Base-by-base conservation (phyloP, 2,888 invertebrate species). In the Diaprepes abbreviatus region DNA sequence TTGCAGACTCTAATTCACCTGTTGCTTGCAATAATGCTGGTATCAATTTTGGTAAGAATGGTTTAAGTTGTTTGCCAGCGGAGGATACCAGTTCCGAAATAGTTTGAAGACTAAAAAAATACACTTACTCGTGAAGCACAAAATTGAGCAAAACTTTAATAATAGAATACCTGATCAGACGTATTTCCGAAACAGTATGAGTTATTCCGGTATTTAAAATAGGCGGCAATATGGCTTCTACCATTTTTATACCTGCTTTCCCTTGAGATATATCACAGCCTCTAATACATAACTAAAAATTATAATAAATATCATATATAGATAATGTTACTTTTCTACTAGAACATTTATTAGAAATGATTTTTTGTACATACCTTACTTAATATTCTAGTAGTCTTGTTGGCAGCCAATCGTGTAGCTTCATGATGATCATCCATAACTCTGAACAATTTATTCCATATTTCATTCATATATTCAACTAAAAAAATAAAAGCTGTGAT, bases 401-500 rank as follows among this genome's bases (percentile, higher is more conserved):
- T 90, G 3, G 95, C 95, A 0, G 92, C 90, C 69, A 89, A 85
- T 54, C 96, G 84, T 0, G 94, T 94, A 19, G 92, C 93, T 81
- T 95, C 96, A 82, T 97, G 97, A 75, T 96, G 93, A 83, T 97
- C 97, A 81, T 97, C 97, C 92, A 96, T 93, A 0, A 97, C 96
- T 16, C 96, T 86, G 82, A 97, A 94, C 71, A 96, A 84, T 79
- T 93, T 92, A 31, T 87, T 86, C 95, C 96, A 96, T 45, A 95
- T 85, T 70, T 90, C 89, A 0, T 88, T 85, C 83, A 89, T 83
- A 0, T 76, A 78, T 73, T 79, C 77, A 2, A 83, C 75, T 71
- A 38, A 17, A 28, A 50, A 50, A 50, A 2, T 3, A 17, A 17
- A 24, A 24, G n/a, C n/a, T n/a, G n/a, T n/a, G n/a, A n/a, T n/a